Percentiles rank a stretch among this genome's conserved stretches.
phyloP scores from a whole-genome alignment of 2,888 invertebrate species.

The Tiphia femorata region DNA sequence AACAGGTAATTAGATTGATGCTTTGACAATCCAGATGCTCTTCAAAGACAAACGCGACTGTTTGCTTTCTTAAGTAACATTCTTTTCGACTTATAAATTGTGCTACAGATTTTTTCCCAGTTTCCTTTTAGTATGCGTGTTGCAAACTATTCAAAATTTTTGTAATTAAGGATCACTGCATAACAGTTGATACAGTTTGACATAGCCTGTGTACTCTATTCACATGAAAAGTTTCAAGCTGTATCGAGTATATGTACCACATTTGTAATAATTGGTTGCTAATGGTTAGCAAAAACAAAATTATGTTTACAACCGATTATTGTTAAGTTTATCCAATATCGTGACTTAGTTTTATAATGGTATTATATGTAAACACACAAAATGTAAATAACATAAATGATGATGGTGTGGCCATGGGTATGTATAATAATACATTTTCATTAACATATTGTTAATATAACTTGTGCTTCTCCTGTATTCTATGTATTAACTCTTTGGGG shows the following conservation, averaged over 20 bases:
- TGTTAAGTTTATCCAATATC: constrained; percentile 10
- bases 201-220: constrained; percentile 41
- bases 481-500: constrained; percentile 13
- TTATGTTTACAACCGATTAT: neutral
- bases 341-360: constrained; percentile 4
- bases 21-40: constrained; percentile 41
- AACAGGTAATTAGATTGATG: constrained; percentile 21
- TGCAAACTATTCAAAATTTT: constrained; percentile 27
- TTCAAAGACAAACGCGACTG: constrained; percentile 55
- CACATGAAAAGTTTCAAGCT: constrained; percentile 59
- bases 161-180: too few species aligned
- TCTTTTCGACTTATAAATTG: constrained; percentile 27
- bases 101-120: constrained; percentile 11
- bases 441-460: constrained; percentile 28
- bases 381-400: constrained; percentile 67
- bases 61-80: constrained; percentile 59
- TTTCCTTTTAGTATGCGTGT: constrained; percentile 27
- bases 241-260: constrained; percentile 54
- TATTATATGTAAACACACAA: constrained; percentile 32
- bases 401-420: constrained; percentile 70
- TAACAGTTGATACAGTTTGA: constrained; percentile 64
- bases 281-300: neutral
- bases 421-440: constrained; percentile 54
- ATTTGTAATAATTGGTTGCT: constrained; percentile 9
- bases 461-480: constrained; percentile 20